These are phyloP conservation scores for Bradynema listronoti DNA, from an alignment of 1,140 invertebrate genomes.

Conservation along the genomic window DNA sequence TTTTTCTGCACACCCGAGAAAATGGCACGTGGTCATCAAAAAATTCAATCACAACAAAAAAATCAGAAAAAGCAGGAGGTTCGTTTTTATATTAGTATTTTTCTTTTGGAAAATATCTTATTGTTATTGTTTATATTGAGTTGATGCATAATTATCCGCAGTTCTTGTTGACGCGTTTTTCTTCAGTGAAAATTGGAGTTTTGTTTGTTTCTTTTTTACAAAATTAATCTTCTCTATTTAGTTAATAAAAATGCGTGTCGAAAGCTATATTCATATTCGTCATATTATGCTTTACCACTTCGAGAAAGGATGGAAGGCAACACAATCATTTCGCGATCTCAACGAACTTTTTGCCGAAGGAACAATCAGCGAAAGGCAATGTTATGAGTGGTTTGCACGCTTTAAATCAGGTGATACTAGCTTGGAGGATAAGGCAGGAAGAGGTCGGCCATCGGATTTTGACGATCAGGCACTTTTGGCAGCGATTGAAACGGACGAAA, in stretches of 20 bases:
- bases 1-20: conserved; percentile 26
- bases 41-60: conserved; percentile 83
- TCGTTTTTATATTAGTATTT: conserved; percentile 5
- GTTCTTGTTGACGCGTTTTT: no score
- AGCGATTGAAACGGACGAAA: neutral
- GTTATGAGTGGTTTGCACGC: neutral
- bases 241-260: neutral
- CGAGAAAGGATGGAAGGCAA: neutral
- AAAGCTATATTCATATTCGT: neutral
- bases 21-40: conserved; percentile 98
- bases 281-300: conserved; percentile 4
- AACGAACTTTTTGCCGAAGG: neutral
- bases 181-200: no score
- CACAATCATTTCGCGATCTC: neutral
- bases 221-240: neutral
- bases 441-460: neutral
- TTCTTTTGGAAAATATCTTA: no score
- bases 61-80: conserved; percentile 82
- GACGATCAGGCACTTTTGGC: neutral
- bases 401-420: neutral
- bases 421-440: neutral
- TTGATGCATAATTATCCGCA: no score
- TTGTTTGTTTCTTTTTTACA: neutral
- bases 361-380: neutral
- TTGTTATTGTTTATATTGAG: no score